Conservation (phyloP, 2,888 invertebrate species). For the Caenorhabditis sp. region DNA sequence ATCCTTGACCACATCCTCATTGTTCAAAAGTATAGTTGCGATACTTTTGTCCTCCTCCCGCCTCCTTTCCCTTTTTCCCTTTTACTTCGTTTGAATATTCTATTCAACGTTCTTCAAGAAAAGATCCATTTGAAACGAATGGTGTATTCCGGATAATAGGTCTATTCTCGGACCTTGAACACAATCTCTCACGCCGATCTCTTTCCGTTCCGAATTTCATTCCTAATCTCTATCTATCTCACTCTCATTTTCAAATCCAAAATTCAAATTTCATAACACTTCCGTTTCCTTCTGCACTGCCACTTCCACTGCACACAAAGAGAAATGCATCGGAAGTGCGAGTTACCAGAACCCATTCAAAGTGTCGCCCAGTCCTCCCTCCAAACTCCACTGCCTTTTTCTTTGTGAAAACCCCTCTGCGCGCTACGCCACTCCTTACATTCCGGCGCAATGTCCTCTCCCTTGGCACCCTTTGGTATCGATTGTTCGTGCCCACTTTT, state of each 20-base stretch:
- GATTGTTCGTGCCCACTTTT: conserved; percentile 59
- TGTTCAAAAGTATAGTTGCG: too few relatives aligned
- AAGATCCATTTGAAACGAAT: background rate
- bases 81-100: background rate
- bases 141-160: conserved; percentile 21
- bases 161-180: background rate
- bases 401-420: conserved; percentile 25
- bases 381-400: conserved; percentile 12
- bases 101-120: background rate
- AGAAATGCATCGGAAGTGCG: background rate
- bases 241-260: background rate
- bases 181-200: conserved; percentile 39
- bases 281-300: too few relatives aligned
- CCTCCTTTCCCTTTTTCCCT: background rate
- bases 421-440: conserved; percentile 30
- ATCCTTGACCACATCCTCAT: too few relatives aligned
- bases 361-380: conserved; percentile 1
- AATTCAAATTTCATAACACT: conserved; percentile 13
- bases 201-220: too few relatives aligned
- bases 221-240: too few relatives aligned
- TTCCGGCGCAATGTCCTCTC: conserved; percentile 27
- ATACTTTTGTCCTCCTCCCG: too few relatives aligned
- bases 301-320: too few relatives aligned
- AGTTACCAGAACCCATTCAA: conserved; percentile 3
- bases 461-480: conserved; percentile 38